Base-by-base conservation (phyloP, 1,140 invertebrate genomes). In the Lasioglossum albipes region DNA sequence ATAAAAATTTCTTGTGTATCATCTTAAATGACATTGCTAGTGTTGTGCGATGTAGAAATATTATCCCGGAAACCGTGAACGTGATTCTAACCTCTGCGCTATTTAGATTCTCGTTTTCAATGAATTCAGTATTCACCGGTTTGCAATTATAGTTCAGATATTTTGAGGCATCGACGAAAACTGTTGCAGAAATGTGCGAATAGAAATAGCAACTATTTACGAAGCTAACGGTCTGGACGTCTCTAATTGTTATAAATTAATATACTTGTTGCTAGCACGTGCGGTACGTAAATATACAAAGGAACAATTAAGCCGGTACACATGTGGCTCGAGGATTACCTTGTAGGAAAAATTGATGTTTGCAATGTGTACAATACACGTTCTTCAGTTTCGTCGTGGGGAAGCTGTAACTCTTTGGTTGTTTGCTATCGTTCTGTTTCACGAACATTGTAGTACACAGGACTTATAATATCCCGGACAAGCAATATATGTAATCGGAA, bases 301-400 rank as follows among this genome's bases (percentile, higher is more conserved):
- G 71, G 1, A 36, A 36, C 36, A 64, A 54, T 72, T 61, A 66
- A n/a, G 62, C 42, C 72, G 65, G 67, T 64, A 62, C 27, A 41
- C 20, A n/a, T 3, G 31, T 69, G n/a, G 18, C 13, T 36, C 57
- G 12, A 45, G 7, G 59, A 31, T 88, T 89, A 90, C 89, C 88
- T 88, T 59, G 66, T 2, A 89, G 41, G 42, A 69, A 81, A 41
- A 91, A 90, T 0, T 72, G 79, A 41, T 73, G 81, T 31, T 84
- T 86, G 79, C 90, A 91, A 0, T 66, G n/a, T 7, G 42, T 57
- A 20, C 90, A 91, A 0, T 27, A 13, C 0, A 90, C 61, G 22
- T 91, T 86, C 61, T 78, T 84, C 7, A 77, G 10, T 27, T 84
- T 88, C 20, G 75, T 79, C 12, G 9, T 9, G 12, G 88, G 84